Evolutionary conservation across 2,888 invertebrate species (phyloP).

Genomic region (Ectobius pallidus): DNA sequence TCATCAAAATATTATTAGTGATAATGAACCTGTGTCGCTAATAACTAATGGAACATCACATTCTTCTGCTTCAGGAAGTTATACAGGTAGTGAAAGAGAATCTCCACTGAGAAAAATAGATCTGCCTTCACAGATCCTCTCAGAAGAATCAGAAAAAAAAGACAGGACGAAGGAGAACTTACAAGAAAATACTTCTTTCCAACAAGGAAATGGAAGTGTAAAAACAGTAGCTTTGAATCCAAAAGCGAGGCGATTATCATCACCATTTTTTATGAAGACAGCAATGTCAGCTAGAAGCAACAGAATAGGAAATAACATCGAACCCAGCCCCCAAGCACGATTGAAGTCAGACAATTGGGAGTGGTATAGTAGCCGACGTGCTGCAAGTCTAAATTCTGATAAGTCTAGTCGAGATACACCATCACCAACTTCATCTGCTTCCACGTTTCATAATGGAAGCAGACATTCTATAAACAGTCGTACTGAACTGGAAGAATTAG

Average conservation of each 20-base stretch:
- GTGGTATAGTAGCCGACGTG: conserved; percentile 47
- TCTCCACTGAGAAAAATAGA: neutral
- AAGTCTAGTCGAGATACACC: conserved; percentile 44
- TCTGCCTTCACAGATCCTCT: neutral
- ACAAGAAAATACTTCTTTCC: neutral
- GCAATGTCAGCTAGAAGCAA: conserved; percentile 53
- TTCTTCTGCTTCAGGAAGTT: neutral
- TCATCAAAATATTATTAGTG: neutral
- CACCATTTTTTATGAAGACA: conserved; percentile 56
- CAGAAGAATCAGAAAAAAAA: neutral
- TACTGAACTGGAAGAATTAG: conserved; percentile 47
- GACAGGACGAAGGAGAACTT: neutral
- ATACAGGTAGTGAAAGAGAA: conserved; percentile 9
- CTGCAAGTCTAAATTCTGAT: conserved; percentile 8
- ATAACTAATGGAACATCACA: neutral
- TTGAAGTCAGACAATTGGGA: conserved; percentile 53
- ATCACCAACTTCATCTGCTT: neutral
- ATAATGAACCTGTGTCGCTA: neutral
- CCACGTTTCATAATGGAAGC: conserved; percentile 34
- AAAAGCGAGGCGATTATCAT: conserved; percentile 41
- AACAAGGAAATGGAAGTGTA: conserved; percentile 23
- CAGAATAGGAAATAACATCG: conserved; percentile 31
- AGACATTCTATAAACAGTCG: conserved; percentile 46
- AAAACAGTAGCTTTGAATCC: neutral
- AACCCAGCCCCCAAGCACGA: conserved; percentile 42